Evolutionary conservation across 2,113 vertebrate species (phyloP).

Genomic region (Prolemur simus): DNA sequence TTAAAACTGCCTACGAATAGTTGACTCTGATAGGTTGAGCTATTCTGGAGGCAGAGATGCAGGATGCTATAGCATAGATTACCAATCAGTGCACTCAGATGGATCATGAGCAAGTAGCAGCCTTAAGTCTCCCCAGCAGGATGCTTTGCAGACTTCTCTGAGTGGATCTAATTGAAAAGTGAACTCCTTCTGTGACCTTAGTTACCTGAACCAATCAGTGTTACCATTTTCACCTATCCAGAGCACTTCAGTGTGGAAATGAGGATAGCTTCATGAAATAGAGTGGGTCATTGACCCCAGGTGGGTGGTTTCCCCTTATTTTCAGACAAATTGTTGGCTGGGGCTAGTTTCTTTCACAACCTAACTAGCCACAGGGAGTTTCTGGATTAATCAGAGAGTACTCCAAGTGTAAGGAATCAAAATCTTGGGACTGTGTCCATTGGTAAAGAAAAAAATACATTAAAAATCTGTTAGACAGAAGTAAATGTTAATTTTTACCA

Average conservation of each 20-base stretch:
- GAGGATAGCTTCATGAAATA: background rate
- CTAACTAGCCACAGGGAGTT: background rate
- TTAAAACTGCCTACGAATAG: background rate
- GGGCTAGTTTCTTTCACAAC: background rate
- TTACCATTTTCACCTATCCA: background rate
- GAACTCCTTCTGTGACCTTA: constrained; percentile 11
- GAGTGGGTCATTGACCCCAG: background rate
- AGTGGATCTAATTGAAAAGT: constrained; percentile 50
- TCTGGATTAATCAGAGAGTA: constrained; percentile 35
- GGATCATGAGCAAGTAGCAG: background rate
- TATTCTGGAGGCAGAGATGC: background rate
- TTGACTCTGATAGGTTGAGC: background rate
- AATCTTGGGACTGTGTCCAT: background rate
- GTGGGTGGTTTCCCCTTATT: background rate
- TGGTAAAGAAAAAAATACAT: background rate
- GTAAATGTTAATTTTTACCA: background rate
- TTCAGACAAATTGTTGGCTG: background rate
- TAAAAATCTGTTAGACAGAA: background rate
- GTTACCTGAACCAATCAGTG: constrained; percentile 35
- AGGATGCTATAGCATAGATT: background rate
- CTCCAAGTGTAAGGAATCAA: background rate
- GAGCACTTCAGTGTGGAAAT: constrained; percentile 31
- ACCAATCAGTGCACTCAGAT: background rate
- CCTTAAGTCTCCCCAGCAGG: background rate
- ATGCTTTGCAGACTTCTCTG: background rate